phyloP scores from a whole-genome alignment of 64 coral and sea anemone genomes.

The Hydrozoanthus tunicans region DNA sequence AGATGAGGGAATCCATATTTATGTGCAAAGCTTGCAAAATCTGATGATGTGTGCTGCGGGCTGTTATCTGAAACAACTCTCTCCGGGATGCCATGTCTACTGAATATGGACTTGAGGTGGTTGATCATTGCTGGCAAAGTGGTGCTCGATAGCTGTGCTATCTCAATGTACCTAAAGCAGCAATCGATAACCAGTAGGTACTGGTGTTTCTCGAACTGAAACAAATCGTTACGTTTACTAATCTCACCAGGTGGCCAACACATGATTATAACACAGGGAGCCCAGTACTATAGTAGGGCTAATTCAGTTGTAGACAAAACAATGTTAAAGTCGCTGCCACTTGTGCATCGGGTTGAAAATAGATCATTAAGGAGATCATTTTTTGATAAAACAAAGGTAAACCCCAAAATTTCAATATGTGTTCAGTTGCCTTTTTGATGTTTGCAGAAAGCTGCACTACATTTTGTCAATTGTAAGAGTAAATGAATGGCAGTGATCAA shows the following conservation, averaged over 20 bases:
- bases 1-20: slow-evolving; percentile 20
- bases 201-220: neutral
- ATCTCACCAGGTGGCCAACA: neutral
- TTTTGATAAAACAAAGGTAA: no score
- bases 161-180: neutral
- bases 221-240: neutral
- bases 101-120: neutral
- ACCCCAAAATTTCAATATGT: no score
- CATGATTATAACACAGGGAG: neutral
- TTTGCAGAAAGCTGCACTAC: no score
- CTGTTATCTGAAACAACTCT: no score
- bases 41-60: neutral
- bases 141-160: slow-evolving; percentile 24
- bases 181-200: neutral
- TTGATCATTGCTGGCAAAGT: slow-evolving; percentile 25
- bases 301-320: no score
- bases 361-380: no score
- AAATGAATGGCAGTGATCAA: no score
- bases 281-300: neutral
- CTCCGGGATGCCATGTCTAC: no score
- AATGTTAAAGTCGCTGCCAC: no score
- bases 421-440: no score
- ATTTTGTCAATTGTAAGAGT: no score
- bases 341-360: no score
- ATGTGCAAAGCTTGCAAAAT: slow-evolving; percentile 26